Evolutionary conservation across 35 echinoderm and acorn worm species (phyloP), one percentile per base, ranked within the genome.

Genomic region (Anneissia japonica): DNA sequence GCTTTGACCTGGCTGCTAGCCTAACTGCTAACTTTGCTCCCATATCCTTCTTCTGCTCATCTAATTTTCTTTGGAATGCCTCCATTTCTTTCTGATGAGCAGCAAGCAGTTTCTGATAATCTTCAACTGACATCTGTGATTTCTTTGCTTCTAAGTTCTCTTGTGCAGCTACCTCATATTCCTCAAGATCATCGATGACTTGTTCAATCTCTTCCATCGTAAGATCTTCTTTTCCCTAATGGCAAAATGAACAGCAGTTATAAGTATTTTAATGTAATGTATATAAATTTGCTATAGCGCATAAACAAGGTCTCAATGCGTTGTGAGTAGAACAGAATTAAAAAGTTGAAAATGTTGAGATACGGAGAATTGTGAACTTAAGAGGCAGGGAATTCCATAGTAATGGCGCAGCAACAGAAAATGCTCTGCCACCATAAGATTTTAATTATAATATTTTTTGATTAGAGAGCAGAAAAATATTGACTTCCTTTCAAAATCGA

Each of bases 81-180:
- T 90, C 88, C 81, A 97, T 88, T 30, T 97, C 94, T 37, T 87
- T 64, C 51, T 90, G 72, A 36, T 97, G 94, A 33, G 90, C 55
- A 10, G 39, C 81, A 55, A 97, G 77, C 41, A 97, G 87, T 73
- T 46, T 87, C 43, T 90, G 79, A 37, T 90, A 97, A 23, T 97
- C 94, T 13, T 89, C 94, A 7, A 93, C 87, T 0, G 94, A 90
- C 80, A 90, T 55, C 36, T 79, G 28, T 23, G 90, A 79, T 19
- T 77, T 79, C 75, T 81, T 84, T 35, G 79, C 37, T 35, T 92
- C 86, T 21, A 92, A 85, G 4, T 92, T 80, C 36, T 88, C 74
- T 36, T 82, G 43, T 34, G 92, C 89, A n/a, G 55, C 76, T 9
- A 88, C 75, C 55, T 93, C 88, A 33, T 97, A 81, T 46, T 87